Base-by-base conservation (phyloP, 2,888 invertebrate species). In the Scaptomyza flava region DNA sequence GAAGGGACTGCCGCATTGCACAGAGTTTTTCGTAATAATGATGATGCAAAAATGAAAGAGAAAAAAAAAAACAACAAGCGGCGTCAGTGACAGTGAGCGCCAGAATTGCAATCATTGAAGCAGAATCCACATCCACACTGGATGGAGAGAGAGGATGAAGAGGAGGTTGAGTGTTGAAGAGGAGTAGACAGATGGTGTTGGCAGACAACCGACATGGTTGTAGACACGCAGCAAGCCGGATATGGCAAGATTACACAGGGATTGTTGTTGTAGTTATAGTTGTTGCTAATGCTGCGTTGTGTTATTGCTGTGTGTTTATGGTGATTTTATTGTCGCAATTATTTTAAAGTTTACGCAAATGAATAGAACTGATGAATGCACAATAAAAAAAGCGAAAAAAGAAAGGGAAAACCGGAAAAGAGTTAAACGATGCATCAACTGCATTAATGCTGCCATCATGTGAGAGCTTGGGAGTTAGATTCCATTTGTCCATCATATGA, bases 251-350 rank as follows among this genome's bases (percentile, higher is more conserved):
- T 80, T 77, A 80, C 80, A 77, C 17, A 59, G 68, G 70, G 72
- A 46, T 68, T 64, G 65, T 68, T 64, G 65, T 46, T 56, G 43
- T 42, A 58, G 52, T 27, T 42, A 7, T 38, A 30, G 45, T 33
- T 65, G 51, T 38, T 42, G 45, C 43, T 42, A n/a, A 53, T 61
- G 33, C 27, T 20, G 33, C 5, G 27, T 27, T 27, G 27, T 47
- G 34, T 34, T 34, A 42, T 43, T 54, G 54, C 36, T 51, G 36
- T 60, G 59, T 62, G 64, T 66, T 76, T 76, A 77, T 83, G 74
- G 61, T 77, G 81, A 68, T 86, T 86, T 81, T 83, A 86, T 86
- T 81, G 86, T 74, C 56, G 83, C 72, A 86, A 81, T 81, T 81
- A 80, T 73, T 70, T 72, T 52, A 68, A 72, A 74, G 54, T 76